These are phyloP conservation scores for Leucopsar rothschildi DNA, from an alignment of 2,113 vertebrate species.

Conservation along the genomic window DNA sequence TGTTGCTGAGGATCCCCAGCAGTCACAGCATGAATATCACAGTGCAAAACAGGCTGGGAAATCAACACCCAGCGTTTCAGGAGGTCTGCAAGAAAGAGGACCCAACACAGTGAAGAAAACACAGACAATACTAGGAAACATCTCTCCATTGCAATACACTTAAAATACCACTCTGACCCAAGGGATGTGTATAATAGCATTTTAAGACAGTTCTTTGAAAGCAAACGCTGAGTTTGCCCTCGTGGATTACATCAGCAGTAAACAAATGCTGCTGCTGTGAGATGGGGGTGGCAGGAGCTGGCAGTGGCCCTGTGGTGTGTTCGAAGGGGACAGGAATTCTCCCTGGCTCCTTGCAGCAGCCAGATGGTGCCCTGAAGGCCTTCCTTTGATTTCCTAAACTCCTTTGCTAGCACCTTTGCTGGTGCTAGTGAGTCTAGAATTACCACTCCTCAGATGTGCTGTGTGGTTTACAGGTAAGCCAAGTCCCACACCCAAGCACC, in stretches of 20 bases:
- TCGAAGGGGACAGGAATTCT: not conserved
- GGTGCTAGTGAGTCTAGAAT: not conserved
- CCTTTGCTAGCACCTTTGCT: not conserved
- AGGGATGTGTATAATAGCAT: not conserved
- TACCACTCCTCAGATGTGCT: not conserved
- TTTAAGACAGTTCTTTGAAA: constrained; percentile 26
- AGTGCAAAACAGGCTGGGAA: not conserved
- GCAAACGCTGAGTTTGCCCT: not conserved
- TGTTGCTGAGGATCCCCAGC: not conserved
- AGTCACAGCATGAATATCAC: not conserved
- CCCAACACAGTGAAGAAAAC: not conserved
- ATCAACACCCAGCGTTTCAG: not conserved
- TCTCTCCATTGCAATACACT: not conserved
- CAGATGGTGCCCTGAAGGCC: constrained; percentile 29
- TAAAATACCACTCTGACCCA: not conserved
- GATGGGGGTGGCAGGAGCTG: not conserved
- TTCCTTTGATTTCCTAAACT: not conserved
- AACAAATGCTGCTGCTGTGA: not conserved
- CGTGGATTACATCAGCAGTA: not conserved
- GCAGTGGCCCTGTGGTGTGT: not conserved
- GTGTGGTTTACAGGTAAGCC: not conserved
- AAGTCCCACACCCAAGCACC: not conserved
- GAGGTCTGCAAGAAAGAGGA: not conserved
- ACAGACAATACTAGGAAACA: not conserved
- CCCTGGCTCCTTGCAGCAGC: not conserved